These are phyloP conservation scores for Perca schrenkii DNA, from an alignment of 2,113 vertebrate genomes.

Conservation along the genomic window DNA sequence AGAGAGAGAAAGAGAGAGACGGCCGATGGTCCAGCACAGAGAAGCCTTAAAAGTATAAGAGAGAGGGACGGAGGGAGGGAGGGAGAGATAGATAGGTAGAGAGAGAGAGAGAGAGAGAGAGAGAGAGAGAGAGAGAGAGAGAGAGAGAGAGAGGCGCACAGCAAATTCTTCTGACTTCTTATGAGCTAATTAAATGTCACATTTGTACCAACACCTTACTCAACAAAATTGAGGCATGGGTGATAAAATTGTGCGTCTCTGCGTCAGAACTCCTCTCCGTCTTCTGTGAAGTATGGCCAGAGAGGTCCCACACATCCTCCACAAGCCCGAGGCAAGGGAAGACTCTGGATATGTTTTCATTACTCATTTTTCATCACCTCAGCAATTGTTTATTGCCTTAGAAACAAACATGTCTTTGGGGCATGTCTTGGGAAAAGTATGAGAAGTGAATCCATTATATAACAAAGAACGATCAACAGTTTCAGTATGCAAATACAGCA, in stretches of 20 bases:
- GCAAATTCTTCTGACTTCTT: background rate
- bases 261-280: constrained; percentile 6
- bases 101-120: too few species aligned
- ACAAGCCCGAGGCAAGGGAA: constrained; percentile 50
- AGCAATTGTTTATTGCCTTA: constrained; percentile 60
- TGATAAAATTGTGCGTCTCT: constrained; percentile 3
- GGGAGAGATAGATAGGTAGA: too few species aligned
- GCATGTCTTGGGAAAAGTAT: constrained; percentile 52
- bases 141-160: too few species aligned
- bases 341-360: constrained; percentile 59
- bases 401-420: constrained; percentile 70
- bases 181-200: constrained; percentile 1
- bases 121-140: too few species aligned
- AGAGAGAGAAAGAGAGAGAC: too few species aligned
- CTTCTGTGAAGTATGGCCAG: constrained; percentile 41
- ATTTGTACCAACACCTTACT: background rate
- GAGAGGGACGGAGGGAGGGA: too few species aligned
- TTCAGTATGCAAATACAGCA: constrained; percentile 51
- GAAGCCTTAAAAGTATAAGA: too few species aligned
- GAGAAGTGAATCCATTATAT: constrained; percentile 67
- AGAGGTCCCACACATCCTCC: constrained; percentile 51
- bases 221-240: background rate
- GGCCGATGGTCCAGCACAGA: too few species aligned
- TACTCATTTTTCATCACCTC: constrained; percentile 62
- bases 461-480: constrained; percentile 59